Conservation (phyloP, 2,797 vertebrate species). For the Dicrostonyx torquatus region DNA sequence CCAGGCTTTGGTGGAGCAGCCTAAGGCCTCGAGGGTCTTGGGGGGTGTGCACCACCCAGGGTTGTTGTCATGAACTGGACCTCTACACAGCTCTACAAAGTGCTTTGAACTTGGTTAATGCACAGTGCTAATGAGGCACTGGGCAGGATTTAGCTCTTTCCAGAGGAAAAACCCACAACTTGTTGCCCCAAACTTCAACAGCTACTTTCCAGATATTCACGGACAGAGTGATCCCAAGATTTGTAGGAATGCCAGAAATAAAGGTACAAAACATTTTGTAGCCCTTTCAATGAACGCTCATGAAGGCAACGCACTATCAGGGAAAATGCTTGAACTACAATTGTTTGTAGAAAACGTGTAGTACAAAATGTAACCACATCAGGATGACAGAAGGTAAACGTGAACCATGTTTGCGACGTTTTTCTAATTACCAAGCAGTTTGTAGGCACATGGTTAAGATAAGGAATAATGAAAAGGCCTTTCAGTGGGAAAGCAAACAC, state of each 20-base stretch:
- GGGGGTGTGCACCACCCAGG: neutral
- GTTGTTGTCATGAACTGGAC: neutral
- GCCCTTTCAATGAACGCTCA: neutral
- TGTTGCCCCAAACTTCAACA: neutral
- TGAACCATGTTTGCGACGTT: neutral
- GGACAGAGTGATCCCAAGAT: neutral
- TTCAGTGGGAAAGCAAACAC: neutral
- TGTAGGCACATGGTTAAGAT: neutral
- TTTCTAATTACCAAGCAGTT: slow-evolving; percentile 31
- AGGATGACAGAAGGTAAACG: slow-evolving; percentile 1
- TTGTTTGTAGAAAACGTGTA: neutral
- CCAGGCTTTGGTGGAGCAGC: neutral
- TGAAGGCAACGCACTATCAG: neutral
- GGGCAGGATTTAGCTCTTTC: slow-evolving; percentile 33
- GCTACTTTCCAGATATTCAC: neutral
- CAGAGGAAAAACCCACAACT: neutral
- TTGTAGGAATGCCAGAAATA: neutral
- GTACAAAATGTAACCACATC: neutral
- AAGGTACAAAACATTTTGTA: neutral
- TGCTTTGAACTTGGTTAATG: slow-evolving; percentile 68
- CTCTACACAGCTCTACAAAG: neutral
- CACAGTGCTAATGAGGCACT: slow-evolving; percentile 11
- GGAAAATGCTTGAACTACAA: neutral
- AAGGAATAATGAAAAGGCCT: slow-evolving; percentile 14
- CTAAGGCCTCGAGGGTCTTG: neutral